A percentile compares a stretch with the other conserved stretches of the same genome.
phyloP scores from a whole-genome alignment of 1,140 invertebrate species.

The Neodiprion virginianus region DNA sequence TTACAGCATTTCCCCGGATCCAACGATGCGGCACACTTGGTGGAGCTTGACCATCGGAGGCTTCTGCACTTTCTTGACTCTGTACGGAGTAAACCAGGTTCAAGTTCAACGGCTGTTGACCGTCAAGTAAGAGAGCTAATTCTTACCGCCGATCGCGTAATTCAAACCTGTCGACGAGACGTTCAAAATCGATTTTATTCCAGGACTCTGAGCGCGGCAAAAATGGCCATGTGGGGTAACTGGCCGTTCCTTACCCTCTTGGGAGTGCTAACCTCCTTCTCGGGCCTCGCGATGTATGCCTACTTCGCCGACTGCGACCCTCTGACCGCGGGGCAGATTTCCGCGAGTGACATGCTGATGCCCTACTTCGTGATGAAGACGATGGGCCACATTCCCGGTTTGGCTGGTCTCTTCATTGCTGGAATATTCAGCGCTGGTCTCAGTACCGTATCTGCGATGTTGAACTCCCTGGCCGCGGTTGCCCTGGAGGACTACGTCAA shows the following conservation, averaged over 20 bases:
- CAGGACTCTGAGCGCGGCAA: constrained; percentile 68
- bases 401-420: constrained; percentile 79
- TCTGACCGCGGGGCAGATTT: constrained; percentile 60
- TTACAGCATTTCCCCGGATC: constrained; percentile 67
- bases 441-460: constrained; percentile 79
- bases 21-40: constrained; percentile 72
- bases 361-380: constrained; percentile 77
- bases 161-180: constrained; percentile 56
- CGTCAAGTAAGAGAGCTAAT: background rate
- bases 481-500: constrained; percentile 79
- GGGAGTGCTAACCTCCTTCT: constrained; percentile 71
- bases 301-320: constrained; percentile 77
- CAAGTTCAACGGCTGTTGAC: background rate
- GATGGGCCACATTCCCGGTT: constrained; percentile 67
- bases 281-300: constrained; percentile 78
- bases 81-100: constrained; percentile 81
- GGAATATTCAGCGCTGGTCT: constrained; percentile 80
- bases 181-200: constrained; percentile 83
- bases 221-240: constrained; percentile 68
- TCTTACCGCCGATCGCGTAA: background rate
- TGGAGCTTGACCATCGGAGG: constrained; percentile 77
- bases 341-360: constrained; percentile 58
- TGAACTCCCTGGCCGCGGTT: constrained; percentile 87
- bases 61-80: constrained; percentile 73
- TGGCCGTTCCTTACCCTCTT: constrained; percentile 69